Percentiles rank a stretch among this genome's conserved stretches.
phyloP scores from a whole-genome alignment of 1,140 invertebrate genomes.

The Leptinotarsa undecemlineata region DNA sequence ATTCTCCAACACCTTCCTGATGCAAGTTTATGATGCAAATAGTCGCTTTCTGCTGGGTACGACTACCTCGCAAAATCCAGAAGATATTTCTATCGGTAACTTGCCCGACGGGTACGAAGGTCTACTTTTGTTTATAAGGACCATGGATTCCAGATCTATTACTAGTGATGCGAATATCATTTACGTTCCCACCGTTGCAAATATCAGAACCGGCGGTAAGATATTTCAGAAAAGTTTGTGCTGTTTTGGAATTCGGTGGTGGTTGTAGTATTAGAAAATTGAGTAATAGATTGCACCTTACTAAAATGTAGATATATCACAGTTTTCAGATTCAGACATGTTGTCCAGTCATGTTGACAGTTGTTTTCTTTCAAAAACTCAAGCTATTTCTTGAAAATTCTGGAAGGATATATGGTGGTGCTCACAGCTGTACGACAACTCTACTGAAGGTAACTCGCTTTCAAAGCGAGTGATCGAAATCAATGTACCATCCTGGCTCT shows the following conservation, averaged over 20 bases:
- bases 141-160: slow-evolving; percentile 57
- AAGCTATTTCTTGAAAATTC: too few relatives aligned
- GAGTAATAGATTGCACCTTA: background rate
- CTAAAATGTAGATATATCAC: too few relatives aligned
- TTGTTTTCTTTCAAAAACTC: too few relatives aligned
- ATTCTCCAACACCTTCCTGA: slow-evolving; percentile 57
- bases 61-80: slow-evolving; percentile 58
- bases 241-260: slow-evolving; percentile 23
- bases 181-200: slow-evolving; percentile 48
- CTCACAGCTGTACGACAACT: too few relatives aligned
- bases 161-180: slow-evolving; percentile 61
- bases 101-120: slow-evolving; percentile 57
- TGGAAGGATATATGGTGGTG: too few relatives aligned
- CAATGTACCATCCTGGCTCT: too few relatives aligned
- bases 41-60: slow-evolving; percentile 59
- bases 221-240: slow-evolving; percentile 26
- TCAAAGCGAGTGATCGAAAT: too few relatives aligned
- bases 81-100: slow-evolving; percentile 58
- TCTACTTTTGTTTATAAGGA: slow-evolving; percentile 59
- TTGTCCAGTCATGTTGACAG: too few relatives aligned
- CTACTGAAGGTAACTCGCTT: too few relatives aligned
- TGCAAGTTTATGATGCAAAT: slow-evolving; percentile 62
- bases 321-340: too few relatives aligned
- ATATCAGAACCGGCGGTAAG: slow-evolving; percentile 54
- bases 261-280: slow-evolving; percentile 9